These are phyloP conservation scores for Nycteola revayana DNA, from an alignment of 2,888 invertebrate genomes.

Conservation along the genomic window DNA sequence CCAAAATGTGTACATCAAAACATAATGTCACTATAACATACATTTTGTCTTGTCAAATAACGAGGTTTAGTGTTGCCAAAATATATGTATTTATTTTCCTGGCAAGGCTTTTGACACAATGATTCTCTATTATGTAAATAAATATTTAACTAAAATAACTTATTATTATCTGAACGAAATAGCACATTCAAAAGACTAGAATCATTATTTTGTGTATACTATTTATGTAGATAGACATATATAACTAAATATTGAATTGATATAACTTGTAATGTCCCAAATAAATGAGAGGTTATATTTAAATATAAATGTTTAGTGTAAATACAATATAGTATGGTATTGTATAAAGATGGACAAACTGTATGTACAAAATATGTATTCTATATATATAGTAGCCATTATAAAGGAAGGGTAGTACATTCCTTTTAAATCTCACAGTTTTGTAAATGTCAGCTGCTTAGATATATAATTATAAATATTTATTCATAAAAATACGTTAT, in stretches of 20 bases:
- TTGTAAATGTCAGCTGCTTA: constrained; percentile 8
- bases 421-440: constrained; percentile 28
- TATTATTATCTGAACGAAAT: constrained; percentile 27
- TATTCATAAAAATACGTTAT: too few species aligned
- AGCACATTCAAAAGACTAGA: constrained; percentile 37
- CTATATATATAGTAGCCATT: constrained; percentile 16
- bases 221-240: constrained; percentile 41
- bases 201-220: constrained; percentile 61
- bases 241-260: constrained; percentile 28
- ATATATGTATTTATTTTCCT: too few species aligned
- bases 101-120: constrained; percentile 3
- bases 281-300: constrained; percentile 33
- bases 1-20: too few species aligned
- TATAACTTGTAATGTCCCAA: constrained; percentile 25
- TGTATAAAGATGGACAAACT: constrained; percentile 19
- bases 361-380: constrained; percentile 28
- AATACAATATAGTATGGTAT: constrained; percentile 19
- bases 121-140: constrained; percentile 15
- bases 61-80: too few species aligned
- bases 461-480: too few species aligned
- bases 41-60: too few species aligned
- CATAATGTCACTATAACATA: too few species aligned
- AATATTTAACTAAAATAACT: constrained; percentile 18
- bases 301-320: constrained; percentile 38
- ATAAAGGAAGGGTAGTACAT: constrained; percentile 6